phyloP scores from a whole-genome alignment of 1,140 invertebrate genomes.

The Drosophila tsacasi region DNA sequence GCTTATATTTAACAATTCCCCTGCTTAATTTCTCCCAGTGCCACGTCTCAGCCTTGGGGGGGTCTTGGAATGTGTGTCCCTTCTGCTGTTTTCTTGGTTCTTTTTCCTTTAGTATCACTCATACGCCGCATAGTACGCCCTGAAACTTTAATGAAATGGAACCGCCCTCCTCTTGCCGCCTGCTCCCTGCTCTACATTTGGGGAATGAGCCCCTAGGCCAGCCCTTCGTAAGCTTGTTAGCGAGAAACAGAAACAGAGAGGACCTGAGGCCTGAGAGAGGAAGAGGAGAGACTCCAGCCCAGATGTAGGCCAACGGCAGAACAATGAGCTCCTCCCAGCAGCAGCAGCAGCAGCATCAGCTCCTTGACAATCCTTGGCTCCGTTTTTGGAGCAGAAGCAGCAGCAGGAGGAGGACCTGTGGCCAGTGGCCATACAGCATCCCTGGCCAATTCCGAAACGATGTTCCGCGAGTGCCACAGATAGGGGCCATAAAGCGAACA shows the following conservation, averaged over 20 bases:
- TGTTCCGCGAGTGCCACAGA: conserved; percentile 17
- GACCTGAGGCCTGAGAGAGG: not conserved
- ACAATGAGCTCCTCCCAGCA: conserved; percentile 21
- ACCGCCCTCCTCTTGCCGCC: not conserved
- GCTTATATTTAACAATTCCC: accelerated
- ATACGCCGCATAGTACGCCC: conserved; percentile 51
- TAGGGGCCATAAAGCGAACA: conserved; percentile 30
- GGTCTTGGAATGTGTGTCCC: conserved; percentile 18
- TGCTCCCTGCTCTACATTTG: conserved; percentile 14
- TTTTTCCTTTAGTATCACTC: conserved; percentile 51
- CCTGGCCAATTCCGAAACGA: conserved; percentile 21
- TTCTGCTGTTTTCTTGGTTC: conserved; percentile 32
- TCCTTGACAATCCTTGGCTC: conserved; percentile 33
- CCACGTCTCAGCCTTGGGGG: not conserved
- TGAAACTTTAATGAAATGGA: conserved; percentile 72
- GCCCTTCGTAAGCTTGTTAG: conserved; percentile 58
- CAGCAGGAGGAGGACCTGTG: not conserved
- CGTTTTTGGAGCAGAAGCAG: conserved; percentile 10
- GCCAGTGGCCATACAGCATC: conserved; percentile 19
- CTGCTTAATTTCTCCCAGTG: not conserved
- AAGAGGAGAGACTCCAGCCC: not conserved
- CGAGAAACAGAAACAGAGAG: conserved; percentile 29
- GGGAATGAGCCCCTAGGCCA: conserved; percentile 30
- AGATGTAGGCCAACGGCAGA: conserved; percentile 31
- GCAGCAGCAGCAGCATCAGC: conserved; percentile 11